phyloP scores from a whole-genome alignment of 2,113 vertebrate species.

The Balaenoptera acutorostrata region DNA sequence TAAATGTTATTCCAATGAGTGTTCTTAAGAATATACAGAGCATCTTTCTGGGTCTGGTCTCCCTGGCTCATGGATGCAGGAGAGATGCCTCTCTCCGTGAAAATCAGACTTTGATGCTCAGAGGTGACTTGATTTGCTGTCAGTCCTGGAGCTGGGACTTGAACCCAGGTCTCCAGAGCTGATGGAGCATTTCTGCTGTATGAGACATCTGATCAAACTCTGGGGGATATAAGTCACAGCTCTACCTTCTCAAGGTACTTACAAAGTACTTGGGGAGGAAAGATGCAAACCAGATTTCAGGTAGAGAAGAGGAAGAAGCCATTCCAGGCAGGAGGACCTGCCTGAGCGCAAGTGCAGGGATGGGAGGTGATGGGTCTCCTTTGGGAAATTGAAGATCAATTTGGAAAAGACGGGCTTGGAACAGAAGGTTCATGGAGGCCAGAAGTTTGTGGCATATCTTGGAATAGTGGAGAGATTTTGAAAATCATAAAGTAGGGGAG shows the following conservation, averaged over 20 bases:
- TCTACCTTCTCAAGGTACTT: neutral
- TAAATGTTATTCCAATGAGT: neutral
- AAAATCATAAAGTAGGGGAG: neutral
- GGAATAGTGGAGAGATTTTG: neutral
- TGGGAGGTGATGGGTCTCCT: neutral
- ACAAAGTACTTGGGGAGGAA: neutral
- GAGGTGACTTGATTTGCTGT: neutral
- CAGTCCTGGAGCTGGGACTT: neutral
- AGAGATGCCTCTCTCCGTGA: too few species aligned
- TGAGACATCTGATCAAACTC: neutral
- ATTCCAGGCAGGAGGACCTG: neutral
- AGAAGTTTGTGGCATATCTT: neutral
- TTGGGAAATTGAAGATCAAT: neutral
- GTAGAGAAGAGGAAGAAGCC: neutral
- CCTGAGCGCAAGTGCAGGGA: fast-evolving
- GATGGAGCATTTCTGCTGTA: neutral
- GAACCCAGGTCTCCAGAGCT: neutral
- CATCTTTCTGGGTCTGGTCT: neutral
- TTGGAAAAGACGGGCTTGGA: neutral
- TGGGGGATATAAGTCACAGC: neutral
- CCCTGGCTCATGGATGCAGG: neutral
- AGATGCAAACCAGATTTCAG: neutral
- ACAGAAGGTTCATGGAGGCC: neutral
- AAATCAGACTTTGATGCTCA: neutral
- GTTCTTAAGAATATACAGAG: neutral